Evolutionary conservation across 2,797 vertebrate species (phyloP).

Genomic region (Mycteria americana): DNA sequence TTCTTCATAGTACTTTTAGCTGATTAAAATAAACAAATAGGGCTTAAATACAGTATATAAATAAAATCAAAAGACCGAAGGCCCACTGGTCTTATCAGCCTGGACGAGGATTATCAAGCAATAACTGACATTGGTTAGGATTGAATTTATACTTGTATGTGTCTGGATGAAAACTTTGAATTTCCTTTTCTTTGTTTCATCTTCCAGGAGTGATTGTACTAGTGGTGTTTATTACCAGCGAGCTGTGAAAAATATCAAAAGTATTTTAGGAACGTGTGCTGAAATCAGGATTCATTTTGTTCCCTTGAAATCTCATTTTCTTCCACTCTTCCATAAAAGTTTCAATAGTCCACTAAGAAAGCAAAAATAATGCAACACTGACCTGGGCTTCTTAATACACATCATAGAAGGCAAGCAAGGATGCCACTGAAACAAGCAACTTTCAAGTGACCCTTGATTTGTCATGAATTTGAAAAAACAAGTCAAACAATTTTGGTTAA

Average conservation of each 20-base stretch:
- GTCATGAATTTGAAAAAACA: not conserved
- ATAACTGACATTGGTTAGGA: not conserved
- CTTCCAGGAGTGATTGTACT: not conserved
- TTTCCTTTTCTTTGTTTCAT: not conserved
- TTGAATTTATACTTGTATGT: not conserved
- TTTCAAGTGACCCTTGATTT: not conserved
- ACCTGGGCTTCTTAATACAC: not conserved
- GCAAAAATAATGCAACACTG: not conserved
- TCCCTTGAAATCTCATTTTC: constrained; percentile 10
- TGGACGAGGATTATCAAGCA: not conserved
- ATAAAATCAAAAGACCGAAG: not conserved
- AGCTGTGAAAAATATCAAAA: not conserved
- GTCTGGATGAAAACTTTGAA: not conserved
- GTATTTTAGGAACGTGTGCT: not conserved
- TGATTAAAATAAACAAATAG: not conserved
- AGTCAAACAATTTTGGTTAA: not conserved
- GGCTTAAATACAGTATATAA: not conserved
- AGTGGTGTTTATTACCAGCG: not conserved
- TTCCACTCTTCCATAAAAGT: not conserved
- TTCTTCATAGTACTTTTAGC: not conserved
- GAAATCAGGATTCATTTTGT: not conserved
- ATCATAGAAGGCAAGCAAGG: not conserved
- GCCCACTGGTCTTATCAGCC: not conserved
- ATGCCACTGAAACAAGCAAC: not conserved
- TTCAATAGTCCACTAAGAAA: not conserved